phyloP scores from a whole-genome alignment of 1,140 invertebrate species.

The Zaprionus camerounensis region DNA sequence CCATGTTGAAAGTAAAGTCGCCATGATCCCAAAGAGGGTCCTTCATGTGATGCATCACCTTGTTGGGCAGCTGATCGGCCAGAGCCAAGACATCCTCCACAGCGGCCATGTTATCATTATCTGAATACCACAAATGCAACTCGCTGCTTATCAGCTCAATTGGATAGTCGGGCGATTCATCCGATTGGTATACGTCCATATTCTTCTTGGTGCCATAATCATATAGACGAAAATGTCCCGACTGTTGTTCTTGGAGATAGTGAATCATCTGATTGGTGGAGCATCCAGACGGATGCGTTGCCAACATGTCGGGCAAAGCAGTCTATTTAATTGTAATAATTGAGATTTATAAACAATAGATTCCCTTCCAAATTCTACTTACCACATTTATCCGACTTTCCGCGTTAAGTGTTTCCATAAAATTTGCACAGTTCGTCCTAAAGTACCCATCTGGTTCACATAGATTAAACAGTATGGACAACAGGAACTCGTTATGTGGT shows the following conservation, averaged over 20 bases:
- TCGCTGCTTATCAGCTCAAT: conserved; percentile 86
- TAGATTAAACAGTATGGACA: conserved; percentile 75
- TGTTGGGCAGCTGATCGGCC: conserved; percentile 62
- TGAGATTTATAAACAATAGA: neutral
- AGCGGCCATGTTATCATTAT: conserved; percentile 86
- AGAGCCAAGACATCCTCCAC: conserved; percentile 87
- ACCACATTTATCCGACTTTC: conserved; percentile 56
- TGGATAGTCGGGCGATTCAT: conserved; percentile 86
- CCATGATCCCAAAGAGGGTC: conserved; percentile 86
- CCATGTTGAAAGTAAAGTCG: conserved; percentile 85
- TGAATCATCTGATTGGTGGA: conserved; percentile 85
- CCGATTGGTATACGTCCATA: conserved; percentile 83
- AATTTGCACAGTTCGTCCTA: conserved; percentile 44
- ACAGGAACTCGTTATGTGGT: conserved; percentile 59
- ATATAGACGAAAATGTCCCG: conserved; percentile 76
- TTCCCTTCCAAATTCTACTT: neutral
- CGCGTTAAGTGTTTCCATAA: conserved; percentile 6
- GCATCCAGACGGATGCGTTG: conserved; percentile 85
- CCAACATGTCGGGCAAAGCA: conserved; percentile 82
- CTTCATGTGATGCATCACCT: conserved; percentile 85
- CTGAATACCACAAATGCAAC: conserved; percentile 86
- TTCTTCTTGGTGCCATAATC: conserved; percentile 85
- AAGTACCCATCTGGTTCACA: conserved; percentile 82
- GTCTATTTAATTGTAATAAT: conserved; percentile 52
- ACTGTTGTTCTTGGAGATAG: conserved; percentile 84